phyloP scores from a whole-genome alignment of 2,888 invertebrate genomes.

The Andrena praecox region DNA sequence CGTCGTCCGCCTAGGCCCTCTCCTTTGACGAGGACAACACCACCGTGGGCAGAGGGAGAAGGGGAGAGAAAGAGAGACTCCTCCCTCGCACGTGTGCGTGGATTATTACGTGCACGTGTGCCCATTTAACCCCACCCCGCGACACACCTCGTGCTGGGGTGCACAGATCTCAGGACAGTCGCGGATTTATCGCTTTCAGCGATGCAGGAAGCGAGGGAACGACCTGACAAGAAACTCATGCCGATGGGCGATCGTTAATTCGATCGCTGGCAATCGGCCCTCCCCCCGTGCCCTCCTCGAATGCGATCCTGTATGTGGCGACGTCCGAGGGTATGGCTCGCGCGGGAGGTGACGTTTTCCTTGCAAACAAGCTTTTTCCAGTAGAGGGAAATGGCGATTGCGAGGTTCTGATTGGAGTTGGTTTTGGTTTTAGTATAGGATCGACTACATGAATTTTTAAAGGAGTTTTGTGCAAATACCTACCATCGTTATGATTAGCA shows the following conservation, averaged over 20 bases:
- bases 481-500: no score
- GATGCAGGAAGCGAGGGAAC: conserved; percentile 49
- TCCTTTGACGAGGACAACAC: conserved; percentile 50
- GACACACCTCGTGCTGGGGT: conserved; percentile 4
- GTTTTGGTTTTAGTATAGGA: no score
- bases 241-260: conserved; percentile 34
- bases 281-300: conserved; percentile 4
- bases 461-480: no score
- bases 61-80: conserved; percentile 24
- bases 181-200: conserved; percentile 72
- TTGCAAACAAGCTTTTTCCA: no score
- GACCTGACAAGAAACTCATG: conserved; percentile 39
- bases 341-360: not conserved
- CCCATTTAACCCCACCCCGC: conserved; percentile 65
- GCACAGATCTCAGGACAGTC: conserved; percentile 57
- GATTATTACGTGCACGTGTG: conserved; percentile 74
- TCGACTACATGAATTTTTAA: no score
- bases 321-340: not conserved
- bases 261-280: not conserved
- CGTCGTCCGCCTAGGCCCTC: conserved; percentile 49
- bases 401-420: no score
- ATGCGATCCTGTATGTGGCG: not conserved
- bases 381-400: no score
- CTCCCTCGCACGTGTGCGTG: conserved; percentile 72
- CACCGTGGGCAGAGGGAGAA: not conserved